Percentiles rank a stretch among this genome's conserved stretches.
phyloP scores from a whole-genome alignment of 37 sponge, comb jelly and placozoan genomes.

The Beroe ovata region DNA sequence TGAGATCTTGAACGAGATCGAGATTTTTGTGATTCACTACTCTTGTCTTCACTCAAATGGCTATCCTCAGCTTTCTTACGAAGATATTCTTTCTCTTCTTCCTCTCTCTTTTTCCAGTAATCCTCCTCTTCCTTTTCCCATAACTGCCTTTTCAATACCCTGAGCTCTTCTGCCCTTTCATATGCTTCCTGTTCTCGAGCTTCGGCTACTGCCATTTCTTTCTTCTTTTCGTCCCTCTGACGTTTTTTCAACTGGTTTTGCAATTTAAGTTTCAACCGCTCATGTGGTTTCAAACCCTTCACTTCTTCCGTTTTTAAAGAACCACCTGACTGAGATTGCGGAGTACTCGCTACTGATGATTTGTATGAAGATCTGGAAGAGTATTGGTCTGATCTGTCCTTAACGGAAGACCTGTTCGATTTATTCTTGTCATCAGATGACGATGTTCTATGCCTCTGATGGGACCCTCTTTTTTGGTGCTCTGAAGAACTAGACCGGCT shows the following conservation, averaged over 20 bases:
- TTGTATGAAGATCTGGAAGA: neutral
- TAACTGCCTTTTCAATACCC: conserved; percentile 41
- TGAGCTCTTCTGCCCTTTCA: conserved; percentile 43
- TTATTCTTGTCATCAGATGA: neutral
- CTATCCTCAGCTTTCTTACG: conserved; percentile 16
- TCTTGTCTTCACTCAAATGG: neutral
- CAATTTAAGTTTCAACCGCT: conserved; percentile 79
- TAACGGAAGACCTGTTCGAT: neutral
- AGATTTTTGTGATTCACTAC: neutral
- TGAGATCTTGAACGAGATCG: conserved; percentile 11
- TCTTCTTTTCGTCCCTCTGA: conserved; percentile 54
- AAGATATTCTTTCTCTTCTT: conserved; percentile 41
- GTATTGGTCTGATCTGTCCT: neutral
- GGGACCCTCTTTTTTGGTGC: neutral
- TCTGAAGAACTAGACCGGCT: neutral
- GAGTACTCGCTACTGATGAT: neutral
- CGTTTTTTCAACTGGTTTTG: conserved; percentile 79
- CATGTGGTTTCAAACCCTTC: conserved; percentile 75
- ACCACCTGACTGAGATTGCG: neutral
- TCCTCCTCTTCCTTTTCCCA: conserved; percentile 59
- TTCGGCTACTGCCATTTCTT: neutral
- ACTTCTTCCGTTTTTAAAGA: neutral
- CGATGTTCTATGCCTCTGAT: neutral
- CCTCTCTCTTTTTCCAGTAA: conserved; percentile 57
- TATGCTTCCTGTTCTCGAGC: conserved; percentile 29